Conservation (phyloP, 2,888 invertebrate species). For the Ophioninae sp. region DNA sequence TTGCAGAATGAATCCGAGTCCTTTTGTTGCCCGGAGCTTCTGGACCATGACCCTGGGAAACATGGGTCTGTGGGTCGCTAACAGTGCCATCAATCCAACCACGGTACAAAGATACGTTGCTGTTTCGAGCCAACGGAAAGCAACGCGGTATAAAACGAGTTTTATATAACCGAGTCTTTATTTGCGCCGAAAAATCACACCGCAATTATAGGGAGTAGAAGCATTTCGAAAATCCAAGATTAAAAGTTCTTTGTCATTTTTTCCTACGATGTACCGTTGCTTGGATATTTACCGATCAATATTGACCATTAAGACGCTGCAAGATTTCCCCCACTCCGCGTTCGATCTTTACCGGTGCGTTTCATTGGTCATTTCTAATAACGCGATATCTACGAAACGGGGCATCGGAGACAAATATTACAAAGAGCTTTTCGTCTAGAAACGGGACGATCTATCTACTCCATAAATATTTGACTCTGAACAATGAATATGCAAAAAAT, state of each 20-base stretch:
- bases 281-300: not conserved
- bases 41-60: constrained; percentile 83
- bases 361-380: not conserved
- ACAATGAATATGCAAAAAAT: not conserved
- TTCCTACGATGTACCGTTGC: not conserved
- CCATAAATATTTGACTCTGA: not conserved
- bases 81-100: constrained; percentile 83
- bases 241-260: not conserved
- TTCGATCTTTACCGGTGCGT: not conserved
- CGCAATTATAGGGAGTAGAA: not conserved
- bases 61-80: constrained; percentile 83
- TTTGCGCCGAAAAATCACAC: not conserved
- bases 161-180: not conserved
- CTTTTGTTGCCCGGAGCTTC: constrained; percentile 83
- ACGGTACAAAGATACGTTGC: constrained; percentile 84
- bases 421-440: not conserved
- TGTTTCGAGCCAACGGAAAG: constrained; percentile 79
- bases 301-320: not conserved
- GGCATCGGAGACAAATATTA: not conserved
- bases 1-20: constrained; percentile 84
- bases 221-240: not conserved
- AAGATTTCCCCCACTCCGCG: not conserved
- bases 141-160: constrained; percentile 78
- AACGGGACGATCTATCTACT: not conserved
- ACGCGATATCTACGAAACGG: not conserved